These are phyloP conservation scores for Belgica antarctica DNA, from an alignment of 2,888 invertebrate species.

Conservation along the genomic window DNA sequence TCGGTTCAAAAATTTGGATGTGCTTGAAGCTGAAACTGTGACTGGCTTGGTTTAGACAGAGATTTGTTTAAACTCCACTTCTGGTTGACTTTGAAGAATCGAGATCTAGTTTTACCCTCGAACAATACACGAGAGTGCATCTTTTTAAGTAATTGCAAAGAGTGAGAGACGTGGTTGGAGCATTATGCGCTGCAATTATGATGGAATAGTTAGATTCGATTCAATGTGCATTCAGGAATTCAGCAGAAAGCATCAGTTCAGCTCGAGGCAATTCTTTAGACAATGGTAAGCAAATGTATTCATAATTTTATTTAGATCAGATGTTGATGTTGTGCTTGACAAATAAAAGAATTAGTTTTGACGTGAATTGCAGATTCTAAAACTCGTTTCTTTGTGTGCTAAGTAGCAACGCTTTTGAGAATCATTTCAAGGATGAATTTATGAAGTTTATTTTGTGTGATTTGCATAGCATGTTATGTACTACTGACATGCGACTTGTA, in stretches of 20 bases:
- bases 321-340: background rate
- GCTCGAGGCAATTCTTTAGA: background rate
- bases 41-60: too few species aligned
- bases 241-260: background rate
- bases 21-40: too few species aligned
- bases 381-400: background rate
- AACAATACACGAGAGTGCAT: background rate
- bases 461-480: conserved; percentile 16
- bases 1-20: too few species aligned
- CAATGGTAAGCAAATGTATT: background rate
- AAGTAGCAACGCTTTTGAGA: background rate
- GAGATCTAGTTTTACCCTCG: background rate
- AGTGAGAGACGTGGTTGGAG: background rate
- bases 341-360: conserved; percentile 15
- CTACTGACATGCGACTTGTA: conserved; percentile 7
- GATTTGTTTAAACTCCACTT: too few species aligned
- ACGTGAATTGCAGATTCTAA: background rate
- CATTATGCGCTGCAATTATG: background rate
- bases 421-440: conserved; percentile 16
- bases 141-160: background rate
- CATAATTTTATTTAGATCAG: conserved; percentile 3
- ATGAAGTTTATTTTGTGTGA: conserved; percentile 6
- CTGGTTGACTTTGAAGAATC: too few species aligned
- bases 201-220: background rate
- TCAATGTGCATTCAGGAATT: background rate